Conservation (phyloP, 2,888 invertebrate species). For the Plebejus melissa region DNA sequence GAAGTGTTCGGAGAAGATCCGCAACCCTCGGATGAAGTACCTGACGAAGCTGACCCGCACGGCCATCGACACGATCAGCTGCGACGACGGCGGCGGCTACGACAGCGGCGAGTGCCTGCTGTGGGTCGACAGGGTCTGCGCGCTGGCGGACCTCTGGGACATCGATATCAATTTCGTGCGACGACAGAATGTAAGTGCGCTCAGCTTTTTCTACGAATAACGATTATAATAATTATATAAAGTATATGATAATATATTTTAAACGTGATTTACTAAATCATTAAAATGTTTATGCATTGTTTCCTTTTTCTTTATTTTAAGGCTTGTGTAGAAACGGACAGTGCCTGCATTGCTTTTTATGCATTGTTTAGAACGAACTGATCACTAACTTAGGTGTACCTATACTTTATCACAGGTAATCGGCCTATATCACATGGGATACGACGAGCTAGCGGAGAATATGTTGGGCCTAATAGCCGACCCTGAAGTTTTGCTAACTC, state of each 20-base stretch:
- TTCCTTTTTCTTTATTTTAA: too few relatives aligned
- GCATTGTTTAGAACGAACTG: too few relatives aligned
- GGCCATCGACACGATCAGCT: slow-evolving; percentile 85
- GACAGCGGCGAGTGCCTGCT: slow-evolving; percentile 60
- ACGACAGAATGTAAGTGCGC: slow-evolving; percentile 84
- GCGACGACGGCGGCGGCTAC: slow-evolving; percentile 71
- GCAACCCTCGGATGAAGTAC: slow-evolving; percentile 84
- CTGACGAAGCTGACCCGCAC: slow-evolving; percentile 85
- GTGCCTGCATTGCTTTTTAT: too few relatives aligned
- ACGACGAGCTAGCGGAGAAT: slow-evolving; percentile 80
- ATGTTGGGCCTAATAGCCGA: slow-evolving; percentile 83
- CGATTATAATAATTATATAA: background rate
- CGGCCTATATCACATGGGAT: slow-evolving; percentile 81
- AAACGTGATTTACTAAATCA: too few relatives aligned
- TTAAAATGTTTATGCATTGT: too few relatives aligned
- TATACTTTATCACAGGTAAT: slow-evolving; percentile 60
- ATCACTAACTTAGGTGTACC: background rate
- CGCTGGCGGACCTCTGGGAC: slow-evolving; percentile 87
- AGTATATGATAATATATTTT: too few relatives aligned
- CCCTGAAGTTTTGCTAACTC: slow-evolving; percentile 82
- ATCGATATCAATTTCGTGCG: slow-evolving; percentile 85
- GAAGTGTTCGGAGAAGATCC: slow-evolving; percentile 84
- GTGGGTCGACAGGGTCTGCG: slow-evolving; percentile 87
- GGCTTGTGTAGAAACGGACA: too few relatives aligned
- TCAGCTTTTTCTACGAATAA: background rate